Percentiles rank a stretch among this genome's conserved stretches.
These are phyloP conservation scores for Cirrhinus molitorella DNA, from an alignment of 2,797 vertebrate genomes.

Conservation along the genomic window DNA sequence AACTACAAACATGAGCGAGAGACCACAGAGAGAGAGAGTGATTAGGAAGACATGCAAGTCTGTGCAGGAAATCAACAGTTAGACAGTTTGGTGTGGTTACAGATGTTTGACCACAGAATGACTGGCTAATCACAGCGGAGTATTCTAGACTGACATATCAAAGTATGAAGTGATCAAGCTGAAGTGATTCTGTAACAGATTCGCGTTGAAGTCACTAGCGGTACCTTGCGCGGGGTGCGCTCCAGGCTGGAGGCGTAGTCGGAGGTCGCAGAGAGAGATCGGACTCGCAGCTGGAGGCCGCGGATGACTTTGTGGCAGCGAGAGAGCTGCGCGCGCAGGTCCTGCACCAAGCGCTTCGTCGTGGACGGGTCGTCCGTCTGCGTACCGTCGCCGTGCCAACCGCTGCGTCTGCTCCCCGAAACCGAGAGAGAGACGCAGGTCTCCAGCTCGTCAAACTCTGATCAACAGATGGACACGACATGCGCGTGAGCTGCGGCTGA, in stretches of 20 bases:
- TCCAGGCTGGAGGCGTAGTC: conserved; percentile 91
- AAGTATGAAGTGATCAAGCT: background rate
- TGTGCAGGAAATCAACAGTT: background rate
- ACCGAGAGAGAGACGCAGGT: conserved; percentile 78
- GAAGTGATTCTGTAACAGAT: background rate
- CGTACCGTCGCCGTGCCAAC: conserved; percentile 59
- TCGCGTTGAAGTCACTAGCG: background rate
- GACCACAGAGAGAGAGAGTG: no score
- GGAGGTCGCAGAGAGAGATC: conserved; percentile 88
- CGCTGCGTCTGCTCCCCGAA: conserved; percentile 59
- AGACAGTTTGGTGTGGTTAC: no score
- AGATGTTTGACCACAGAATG: background rate
- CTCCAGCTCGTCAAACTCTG: conserved; percentile 91
- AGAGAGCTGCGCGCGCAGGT: conserved; percentile 87
- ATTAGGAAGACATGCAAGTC: no score
- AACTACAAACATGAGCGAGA: background rate
- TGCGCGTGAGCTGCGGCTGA: background rate
- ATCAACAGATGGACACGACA: background rate
- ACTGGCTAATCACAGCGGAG: background rate
- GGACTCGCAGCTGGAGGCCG: conserved; percentile 85
- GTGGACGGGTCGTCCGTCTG: conserved; percentile 65
- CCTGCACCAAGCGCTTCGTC: conserved; percentile 83
- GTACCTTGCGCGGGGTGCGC: conserved; percentile 81
- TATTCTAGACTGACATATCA: background rate
- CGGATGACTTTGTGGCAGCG: conserved; percentile 90